phyloP scores from a whole-genome alignment of 2,888 invertebrate species.

The Microctonus brassicae region DNA sequence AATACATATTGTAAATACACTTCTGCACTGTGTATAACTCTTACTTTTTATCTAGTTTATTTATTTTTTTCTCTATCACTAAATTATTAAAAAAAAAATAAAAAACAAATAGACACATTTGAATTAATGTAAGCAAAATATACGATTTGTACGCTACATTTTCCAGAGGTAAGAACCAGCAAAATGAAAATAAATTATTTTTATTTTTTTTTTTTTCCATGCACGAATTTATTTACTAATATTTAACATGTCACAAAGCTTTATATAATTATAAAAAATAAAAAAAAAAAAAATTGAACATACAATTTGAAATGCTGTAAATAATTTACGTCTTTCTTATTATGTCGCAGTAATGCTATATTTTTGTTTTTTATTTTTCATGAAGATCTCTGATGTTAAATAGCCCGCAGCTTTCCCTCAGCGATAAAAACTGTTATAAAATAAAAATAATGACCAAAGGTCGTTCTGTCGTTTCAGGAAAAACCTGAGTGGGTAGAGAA shows the following conservation, averaged over 20 bases:
- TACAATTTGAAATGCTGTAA: not conserved
- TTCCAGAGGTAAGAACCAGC: conserved; percentile 10
- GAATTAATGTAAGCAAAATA: not conserved
- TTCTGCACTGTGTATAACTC: conserved; percentile 17
- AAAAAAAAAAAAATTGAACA: too few species aligned
- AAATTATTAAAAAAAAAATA: not conserved
- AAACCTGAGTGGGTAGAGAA: conserved; percentile 50
- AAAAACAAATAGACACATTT: not conserved
- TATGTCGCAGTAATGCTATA: not conserved
- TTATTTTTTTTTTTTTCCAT: not conserved
- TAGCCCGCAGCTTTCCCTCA: conserved; percentile 13
- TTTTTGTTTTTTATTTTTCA: not conserved
- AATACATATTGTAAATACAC: conserved; percentile 22
- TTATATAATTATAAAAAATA: not conserved
- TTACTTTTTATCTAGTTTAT: conserved; percentile 4
- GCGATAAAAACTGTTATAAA: not conserved
- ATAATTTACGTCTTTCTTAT: not conserved
- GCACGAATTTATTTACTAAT: not conserved
- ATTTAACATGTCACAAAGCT: not conserved
- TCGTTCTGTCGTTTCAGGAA: conserved; percentile 40
- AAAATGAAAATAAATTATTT: not conserved
- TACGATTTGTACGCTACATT: not conserved
- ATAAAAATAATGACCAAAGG: conserved; percentile 10
- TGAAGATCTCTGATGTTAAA: not conserved
- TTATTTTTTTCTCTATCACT: not conserved